Evolutionary conservation across 2,797 vertebrate genomes (phyloP).

Genomic region (Crotalus adamanteus): DNA sequence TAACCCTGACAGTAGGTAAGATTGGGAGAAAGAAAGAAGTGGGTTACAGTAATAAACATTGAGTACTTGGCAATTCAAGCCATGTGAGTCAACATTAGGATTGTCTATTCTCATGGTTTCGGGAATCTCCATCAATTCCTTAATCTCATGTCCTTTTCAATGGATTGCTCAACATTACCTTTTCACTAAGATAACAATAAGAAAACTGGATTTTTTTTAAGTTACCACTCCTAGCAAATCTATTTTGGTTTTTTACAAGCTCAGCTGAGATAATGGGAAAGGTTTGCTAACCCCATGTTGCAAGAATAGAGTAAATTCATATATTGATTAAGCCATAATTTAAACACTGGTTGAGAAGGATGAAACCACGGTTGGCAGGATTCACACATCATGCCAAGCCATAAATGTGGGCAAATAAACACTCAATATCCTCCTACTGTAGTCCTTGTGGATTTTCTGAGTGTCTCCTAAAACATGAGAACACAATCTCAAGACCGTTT

Average conservation of each 20-base stretch:
- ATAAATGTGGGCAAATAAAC: not conserved
- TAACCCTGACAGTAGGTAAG: not conserved
- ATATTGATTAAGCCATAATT: not conserved
- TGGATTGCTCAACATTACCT: not conserved
- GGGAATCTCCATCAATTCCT: not conserved
- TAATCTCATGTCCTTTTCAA: not conserved
- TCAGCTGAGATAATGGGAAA: not conserved
- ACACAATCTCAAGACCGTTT: not conserved
- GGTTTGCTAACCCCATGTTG: not conserved
- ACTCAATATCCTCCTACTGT: not conserved
- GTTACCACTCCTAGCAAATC: not conserved
- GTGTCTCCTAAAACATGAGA: not conserved
- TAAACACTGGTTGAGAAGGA: not conserved
- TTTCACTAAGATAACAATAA: not conserved
- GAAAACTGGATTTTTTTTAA: not conserved
- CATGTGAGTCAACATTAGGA: not conserved
- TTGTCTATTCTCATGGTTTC: not conserved
- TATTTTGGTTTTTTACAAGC: not conserved
- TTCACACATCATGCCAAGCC: too few relatives aligned
- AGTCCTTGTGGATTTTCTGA: not conserved
- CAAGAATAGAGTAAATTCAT: not conserved
- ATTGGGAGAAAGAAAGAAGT: too few relatives aligned
- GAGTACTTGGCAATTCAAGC: not conserved
- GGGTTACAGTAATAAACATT: not conserved
- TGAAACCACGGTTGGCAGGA: not conserved